Evolutionary conservation across 2,888 invertebrate species (phyloP), one percentile per base, ranked within the genome.

Genomic region (Cataglyphis cursor): DNA sequence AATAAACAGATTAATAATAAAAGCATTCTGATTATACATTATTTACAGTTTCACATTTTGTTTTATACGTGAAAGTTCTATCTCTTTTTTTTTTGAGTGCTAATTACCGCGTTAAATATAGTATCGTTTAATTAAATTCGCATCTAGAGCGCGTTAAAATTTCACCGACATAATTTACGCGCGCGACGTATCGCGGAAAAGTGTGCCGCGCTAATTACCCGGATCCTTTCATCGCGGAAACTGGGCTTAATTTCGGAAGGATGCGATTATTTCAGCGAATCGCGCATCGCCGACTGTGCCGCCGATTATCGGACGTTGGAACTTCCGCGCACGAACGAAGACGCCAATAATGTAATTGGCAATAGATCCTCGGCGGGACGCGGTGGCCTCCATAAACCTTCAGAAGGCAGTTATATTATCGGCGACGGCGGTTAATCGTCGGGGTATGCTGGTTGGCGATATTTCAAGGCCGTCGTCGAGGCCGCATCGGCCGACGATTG

Each of bases 401-500:
- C 72, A 44, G 44, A 31, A 78, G 70, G 68, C 76, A 54, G 57
- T 80, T 59, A 62, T 51, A 51, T 82, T 82, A 81, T 82, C 82
- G 81, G 18, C 48, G 62, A 78, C 41, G 59, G 38, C 44, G 35
- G 78, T 80, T 59, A 80, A 80, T 80, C 78, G 78, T 80, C 78
- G 24, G 72, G 18, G 31, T 72, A 21, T 44, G 44, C 31, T 41
- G n/a, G 41, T 15, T 41, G 18, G 38, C 24, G 61, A 82, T 84
- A 82, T 73, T 82, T 84, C 83, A 84, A 82, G 82, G 41, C 31
- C 41, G 70, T 66, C 35, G 38, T 74, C 74, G 73, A 28, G 74
- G 54, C 54, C 73, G 21, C 70, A 18, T 59, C 54, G 85, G 66
- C 78, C 78, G 83, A 85, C 78, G 85, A 85, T 85, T 82, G 83